Evolutionary conservation across 2,888 invertebrate species (phyloP).

Genomic region (Hanleya hanleyi): DNA sequence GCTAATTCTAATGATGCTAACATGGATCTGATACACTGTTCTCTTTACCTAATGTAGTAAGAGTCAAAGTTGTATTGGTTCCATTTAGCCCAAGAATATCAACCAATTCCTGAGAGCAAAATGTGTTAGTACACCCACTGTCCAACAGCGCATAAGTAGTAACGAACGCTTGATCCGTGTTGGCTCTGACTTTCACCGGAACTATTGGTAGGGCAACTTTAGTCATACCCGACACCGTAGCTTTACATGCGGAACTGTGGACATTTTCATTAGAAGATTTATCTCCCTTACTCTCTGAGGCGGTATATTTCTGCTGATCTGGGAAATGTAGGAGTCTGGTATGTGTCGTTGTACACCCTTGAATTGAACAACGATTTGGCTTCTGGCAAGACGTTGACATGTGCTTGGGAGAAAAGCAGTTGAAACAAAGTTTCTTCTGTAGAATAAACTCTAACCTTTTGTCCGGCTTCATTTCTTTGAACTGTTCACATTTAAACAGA

Average conservation of each 20-base stretch:
- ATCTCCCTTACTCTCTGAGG: too few relatives aligned
- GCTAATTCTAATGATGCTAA: background rate
- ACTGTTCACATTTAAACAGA: background rate
- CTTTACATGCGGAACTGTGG: background rate
- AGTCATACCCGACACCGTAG: too few relatives aligned
- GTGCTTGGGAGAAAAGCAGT: background rate
- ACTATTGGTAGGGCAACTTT: background rate
- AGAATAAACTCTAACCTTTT: background rate
- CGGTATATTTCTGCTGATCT: background rate
- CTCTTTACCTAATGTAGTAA: background rate
- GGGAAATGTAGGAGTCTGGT: background rate
- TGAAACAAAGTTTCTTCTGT: background rate
- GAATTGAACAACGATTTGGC: background rate
- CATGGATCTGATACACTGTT: too few relatives aligned
- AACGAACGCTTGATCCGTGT: background rate
- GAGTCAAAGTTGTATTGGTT: background rate
- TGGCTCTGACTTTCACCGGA: background rate
- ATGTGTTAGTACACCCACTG: background rate
- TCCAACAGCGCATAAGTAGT: background rate
- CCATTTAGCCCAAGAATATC: background rate
- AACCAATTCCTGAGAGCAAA: constrained; percentile 4
- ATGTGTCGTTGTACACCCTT: background rate
- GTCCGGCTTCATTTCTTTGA: background rate
- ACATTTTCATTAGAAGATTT: background rate
- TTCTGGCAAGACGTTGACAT: background rate